Percentiles rank a stretch among this genome's conserved stretches.
Conservation (phyloP, 2,888 invertebrate species). For the Operophtera brumata region DNA sequence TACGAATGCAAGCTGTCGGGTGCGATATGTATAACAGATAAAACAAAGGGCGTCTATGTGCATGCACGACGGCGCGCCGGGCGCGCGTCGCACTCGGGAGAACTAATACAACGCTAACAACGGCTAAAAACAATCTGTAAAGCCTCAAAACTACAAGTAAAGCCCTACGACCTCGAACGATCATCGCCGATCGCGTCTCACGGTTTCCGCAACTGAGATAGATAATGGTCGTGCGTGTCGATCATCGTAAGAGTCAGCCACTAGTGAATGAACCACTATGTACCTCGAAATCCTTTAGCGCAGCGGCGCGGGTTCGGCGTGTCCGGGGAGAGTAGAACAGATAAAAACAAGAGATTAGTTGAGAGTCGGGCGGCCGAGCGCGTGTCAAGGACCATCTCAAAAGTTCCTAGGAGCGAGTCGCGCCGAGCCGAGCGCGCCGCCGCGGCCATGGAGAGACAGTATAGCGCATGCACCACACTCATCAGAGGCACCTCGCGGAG, state of each 20-base stretch:
- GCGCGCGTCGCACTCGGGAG: constrained; percentile 78
- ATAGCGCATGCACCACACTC: constrained; percentile 41
- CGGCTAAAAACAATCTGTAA: constrained; percentile 80
- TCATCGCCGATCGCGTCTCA: constrained; percentile 66
- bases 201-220: constrained; percentile 66
- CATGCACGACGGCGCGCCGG: constrained; percentile 78
- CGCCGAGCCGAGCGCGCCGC: constrained; percentile 30
- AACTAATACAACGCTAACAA: constrained; percentile 80
- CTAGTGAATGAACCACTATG: constrained; percentile 79
- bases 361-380: constrained; percentile 66
- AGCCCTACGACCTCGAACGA: constrained; percentile 80
- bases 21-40: constrained; percentile 77
- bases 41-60: constrained; percentile 78
- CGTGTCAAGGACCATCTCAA: constrained; percentile 94
- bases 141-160: constrained; percentile 82
- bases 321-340: constrained; percentile 86
- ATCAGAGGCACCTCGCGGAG: constrained; percentile 1
- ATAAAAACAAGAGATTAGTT: constrained; percentile 84
- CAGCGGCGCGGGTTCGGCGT: constrained; percentile 84
- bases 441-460: constrained; percentile 31
- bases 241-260: constrained; percentile 74
- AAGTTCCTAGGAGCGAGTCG: constrained; percentile 85
- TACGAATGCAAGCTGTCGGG: constrained; percentile 78
- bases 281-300: constrained; percentile 93
- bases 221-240: constrained; percentile 68